Evolutionary conservation across 2,113 vertebrate species (phyloP).

Genomic region (Pluvianellus socialis): DNA sequence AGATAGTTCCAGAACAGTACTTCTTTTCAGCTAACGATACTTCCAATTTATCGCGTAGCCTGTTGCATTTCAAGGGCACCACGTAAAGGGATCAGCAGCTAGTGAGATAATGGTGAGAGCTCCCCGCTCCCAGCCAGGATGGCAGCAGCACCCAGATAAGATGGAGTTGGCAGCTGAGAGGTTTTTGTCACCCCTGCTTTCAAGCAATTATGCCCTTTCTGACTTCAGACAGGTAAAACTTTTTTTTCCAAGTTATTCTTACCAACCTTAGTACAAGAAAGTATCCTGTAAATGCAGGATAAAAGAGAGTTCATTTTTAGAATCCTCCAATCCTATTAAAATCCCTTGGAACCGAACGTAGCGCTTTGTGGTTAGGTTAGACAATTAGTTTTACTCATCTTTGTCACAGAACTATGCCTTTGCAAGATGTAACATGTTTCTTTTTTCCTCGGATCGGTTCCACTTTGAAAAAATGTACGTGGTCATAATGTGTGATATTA

Average conservation of each 20-base stretch:
- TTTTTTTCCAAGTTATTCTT: neutral
- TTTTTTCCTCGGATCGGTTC: too few species aligned
- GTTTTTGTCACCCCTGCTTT: neutral
- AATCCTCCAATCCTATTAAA: neutral
- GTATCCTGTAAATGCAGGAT: neutral
- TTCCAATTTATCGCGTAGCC: constrained; percentile 46
- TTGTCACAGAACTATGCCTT: neutral
- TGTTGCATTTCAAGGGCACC: constrained; percentile 75
- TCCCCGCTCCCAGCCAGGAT: neutral
- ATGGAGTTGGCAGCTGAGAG: neutral
- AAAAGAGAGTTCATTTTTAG: neutral
- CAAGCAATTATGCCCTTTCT: neutral
- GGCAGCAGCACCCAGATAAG: neutral
- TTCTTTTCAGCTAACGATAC: neutral
- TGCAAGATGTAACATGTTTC: neutral
- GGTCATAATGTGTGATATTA: too few species aligned
- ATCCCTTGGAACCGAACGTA: accelerated
- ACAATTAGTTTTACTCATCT: neutral
- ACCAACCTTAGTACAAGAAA: neutral
- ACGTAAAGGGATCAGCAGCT: constrained; percentile 74
- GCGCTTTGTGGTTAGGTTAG: neutral
- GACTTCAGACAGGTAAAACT: constrained; percentile 69
- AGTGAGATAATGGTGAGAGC: constrained; percentile 66
- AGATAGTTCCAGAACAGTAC: neutral
- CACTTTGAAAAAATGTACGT: too few species aligned